phyloP scores from a whole-genome alignment of 2,113 vertebrate species.

The Colistium nudipinnis region DNA sequence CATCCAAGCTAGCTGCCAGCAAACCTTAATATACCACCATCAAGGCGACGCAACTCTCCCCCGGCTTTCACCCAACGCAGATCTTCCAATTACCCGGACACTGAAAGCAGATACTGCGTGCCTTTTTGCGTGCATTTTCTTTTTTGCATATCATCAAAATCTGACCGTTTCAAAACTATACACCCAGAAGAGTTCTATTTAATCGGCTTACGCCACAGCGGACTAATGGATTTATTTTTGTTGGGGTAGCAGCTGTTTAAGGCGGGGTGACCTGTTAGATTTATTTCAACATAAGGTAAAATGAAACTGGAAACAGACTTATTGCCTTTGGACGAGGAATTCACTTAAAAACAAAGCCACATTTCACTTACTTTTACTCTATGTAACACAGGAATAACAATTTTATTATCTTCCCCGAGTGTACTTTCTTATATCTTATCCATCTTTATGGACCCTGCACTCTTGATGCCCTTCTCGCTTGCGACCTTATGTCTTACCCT shows the following conservation, averaged over 20 bases:
- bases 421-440: neutral
- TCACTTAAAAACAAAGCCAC: constrained; percentile 65
- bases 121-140: constrained; percentile 60
- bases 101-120: constrained; percentile 26
- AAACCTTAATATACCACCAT: constrained; percentile 49
- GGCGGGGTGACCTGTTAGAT: constrained; percentile 64
- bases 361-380: too few species aligned
- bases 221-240: constrained; percentile 62
- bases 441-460: neutral
- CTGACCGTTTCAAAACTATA: constrained; percentile 55
- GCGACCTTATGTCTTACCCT: neutral
- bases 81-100: constrained; percentile 38
- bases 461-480: neutral
- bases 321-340: constrained; percentile 63
- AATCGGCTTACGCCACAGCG: constrained; percentile 21
- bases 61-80: constrained; percentile 3
- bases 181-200: constrained; percentile 49
- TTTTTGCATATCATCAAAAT: too few species aligned
- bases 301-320: constrained; percentile 42
- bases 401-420: neutral
- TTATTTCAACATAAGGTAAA: constrained; percentile 53
- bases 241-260: constrained; percentile 62
- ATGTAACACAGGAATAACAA: too few species aligned
- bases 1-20: constrained; percentile 56
- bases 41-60: constrained; percentile 19